A percentile compares a stretch with the other conserved stretches of the same genome.
Conservation (phyloP, 1,140 invertebrate species). For the Drosophila rhopaloa region DNA sequence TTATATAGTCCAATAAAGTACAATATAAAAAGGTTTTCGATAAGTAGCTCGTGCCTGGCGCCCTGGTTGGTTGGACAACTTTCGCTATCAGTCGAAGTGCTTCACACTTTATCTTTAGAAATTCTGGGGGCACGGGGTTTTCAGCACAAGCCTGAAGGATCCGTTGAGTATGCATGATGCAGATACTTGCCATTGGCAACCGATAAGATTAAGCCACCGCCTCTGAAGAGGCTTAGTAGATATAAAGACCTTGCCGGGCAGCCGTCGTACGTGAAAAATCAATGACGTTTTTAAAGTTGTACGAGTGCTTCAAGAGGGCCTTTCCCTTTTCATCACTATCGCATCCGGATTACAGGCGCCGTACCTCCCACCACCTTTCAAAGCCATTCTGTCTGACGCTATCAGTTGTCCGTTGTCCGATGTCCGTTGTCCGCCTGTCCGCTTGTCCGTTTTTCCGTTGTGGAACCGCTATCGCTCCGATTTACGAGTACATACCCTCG, state of each 20-base stretch:
- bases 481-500: slow-evolving; percentile 2
- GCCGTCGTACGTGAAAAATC: background rate
- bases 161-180: background rate
- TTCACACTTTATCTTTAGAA: background rate
- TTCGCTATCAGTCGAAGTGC: slow-evolving; percentile 27
- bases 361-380: background rate
- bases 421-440: background rate
- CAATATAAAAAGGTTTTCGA: slow-evolving; percentile 1
- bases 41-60: slow-evolving; percentile 20
- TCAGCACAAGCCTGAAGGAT: background rate
- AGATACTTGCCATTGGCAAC: background rate
- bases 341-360: slow-evolving; percentile 29
- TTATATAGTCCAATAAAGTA: slow-evolving; percentile 63
- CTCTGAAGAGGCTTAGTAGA: slow-evolving; percentile 9
- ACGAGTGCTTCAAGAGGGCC: background rate
- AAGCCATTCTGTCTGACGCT: slow-evolving; percentile 9
- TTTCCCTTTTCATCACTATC: slow-evolving; percentile 34
- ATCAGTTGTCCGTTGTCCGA: slow-evolving; percentile 11
- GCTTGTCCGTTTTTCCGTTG: background rate
- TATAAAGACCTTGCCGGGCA: slow-evolving; percentile 15
- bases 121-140: background rate
- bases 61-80: slow-evolving; percentile 16
- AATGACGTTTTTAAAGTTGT: slow-evolving; percentile 34
- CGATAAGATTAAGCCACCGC: slow-evolving; percentile 50
- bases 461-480: slow-evolving; percentile 12